Percentiles rank a stretch among this genome's conserved stretches.
phyloP scores from a whole-genome alignment of 2,797 vertebrate species.

The Helarctos malayanus region DNA sequence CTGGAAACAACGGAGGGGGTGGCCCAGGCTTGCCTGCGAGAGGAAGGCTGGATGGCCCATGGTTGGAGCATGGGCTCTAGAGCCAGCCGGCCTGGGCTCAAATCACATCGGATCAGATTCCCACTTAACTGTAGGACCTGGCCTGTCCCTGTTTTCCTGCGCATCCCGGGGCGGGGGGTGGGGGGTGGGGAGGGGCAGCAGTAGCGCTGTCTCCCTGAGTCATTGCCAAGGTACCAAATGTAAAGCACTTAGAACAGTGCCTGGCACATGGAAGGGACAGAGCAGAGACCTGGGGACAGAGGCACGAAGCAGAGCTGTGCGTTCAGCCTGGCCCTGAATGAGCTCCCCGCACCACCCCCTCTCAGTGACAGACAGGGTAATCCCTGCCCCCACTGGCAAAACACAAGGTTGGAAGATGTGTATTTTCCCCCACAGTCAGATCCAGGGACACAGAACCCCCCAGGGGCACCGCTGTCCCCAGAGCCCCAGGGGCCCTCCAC shows the following conservation, averaged over 20 bases:
- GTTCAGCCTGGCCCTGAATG: not conserved
- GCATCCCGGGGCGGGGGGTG: accelerated
- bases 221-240: accelerated
- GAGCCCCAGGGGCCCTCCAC: not conserved
- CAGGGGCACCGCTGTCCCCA: not conserved
- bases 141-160: not conserved
- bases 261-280: not conserved
- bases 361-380: accelerated
- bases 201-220: not conserved
- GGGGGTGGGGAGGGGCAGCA: too few species aligned
- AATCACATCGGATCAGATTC: not conserved
- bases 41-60: not conserved
- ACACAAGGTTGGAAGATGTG: not conserved
- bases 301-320: not conserved
- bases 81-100: not conserved
- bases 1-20: accelerated
- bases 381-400: not conserved
- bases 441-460: too few species aligned
- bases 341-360: too few species aligned
- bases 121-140: not conserved
- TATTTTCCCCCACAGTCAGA: not conserved
- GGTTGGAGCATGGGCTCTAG: not conserved
- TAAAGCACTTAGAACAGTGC: not conserved
- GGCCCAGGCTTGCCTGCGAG: not conserved
- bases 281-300: not conserved